A percentile compares a stretch with the other conserved stretches of the same genome.
phyloP scores from a whole-genome alignment of 2,113 vertebrate genomes.

The Phocoena sinus region DNA sequence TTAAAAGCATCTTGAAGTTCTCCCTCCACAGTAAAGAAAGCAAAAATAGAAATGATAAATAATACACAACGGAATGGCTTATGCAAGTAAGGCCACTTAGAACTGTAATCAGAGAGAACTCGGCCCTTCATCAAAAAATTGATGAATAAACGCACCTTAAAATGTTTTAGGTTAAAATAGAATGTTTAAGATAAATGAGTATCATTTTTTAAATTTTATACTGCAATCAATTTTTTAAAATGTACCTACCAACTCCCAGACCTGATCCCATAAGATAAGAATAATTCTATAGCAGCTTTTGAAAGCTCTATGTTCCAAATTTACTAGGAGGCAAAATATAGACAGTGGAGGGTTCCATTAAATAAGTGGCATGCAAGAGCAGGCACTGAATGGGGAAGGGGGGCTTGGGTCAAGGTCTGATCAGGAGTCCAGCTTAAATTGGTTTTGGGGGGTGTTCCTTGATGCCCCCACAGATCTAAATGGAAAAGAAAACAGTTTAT shows the following conservation, averaged over 20 bases:
- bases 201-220: background rate
- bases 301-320: background rate
- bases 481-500: background rate
- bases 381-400: background rate
- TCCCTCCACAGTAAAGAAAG: background rate
- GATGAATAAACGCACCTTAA: background rate
- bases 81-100: background rate
- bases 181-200: background rate
- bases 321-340: background rate
- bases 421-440: background rate
- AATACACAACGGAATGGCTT: background rate
- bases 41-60: background rate
- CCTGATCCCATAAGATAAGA: background rate
- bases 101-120: background rate
- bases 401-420: background rate
- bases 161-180: background rate
- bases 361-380: background rate
- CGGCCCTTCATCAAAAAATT: background rate
- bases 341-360: background rate
- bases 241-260: background rate
- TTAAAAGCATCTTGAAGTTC: background rate
- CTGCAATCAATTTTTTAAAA: conserved; percentile 7
- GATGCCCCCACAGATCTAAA: background rate
- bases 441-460: background rate
- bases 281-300: background rate